Conservation (phyloP, 2,888 invertebrate species). For the Eristalis arbustorum region DNA sequence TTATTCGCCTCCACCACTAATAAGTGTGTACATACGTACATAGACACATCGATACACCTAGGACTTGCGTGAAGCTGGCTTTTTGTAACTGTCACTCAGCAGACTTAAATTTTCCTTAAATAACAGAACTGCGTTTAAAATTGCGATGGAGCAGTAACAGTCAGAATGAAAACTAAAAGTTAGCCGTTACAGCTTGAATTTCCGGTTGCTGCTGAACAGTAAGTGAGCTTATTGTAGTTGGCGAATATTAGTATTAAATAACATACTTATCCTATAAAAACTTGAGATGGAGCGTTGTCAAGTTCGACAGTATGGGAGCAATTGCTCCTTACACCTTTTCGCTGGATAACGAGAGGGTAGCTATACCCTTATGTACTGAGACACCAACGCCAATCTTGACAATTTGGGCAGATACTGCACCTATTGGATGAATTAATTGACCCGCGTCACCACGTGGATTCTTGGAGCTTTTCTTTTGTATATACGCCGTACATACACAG, state of each 20-base stretch:
- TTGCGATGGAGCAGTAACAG: not conserved
- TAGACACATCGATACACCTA: not conserved
- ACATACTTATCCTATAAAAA: no score
- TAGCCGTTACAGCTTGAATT: slow-evolving; percentile 49
- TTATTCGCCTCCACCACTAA: slow-evolving; percentile 32
- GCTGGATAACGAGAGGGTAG: slow-evolving; percentile 8
- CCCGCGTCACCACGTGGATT: slow-evolving; percentile 61
- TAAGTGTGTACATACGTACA: not conserved
- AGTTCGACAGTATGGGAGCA: not conserved
- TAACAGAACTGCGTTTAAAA: not conserved
- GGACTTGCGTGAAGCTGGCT: slow-evolving; percentile 65
- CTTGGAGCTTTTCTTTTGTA: slow-evolving; percentile 40
- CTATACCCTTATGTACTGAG: slow-evolving; percentile 30
- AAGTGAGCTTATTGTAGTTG: not conserved
- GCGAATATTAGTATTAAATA: no score
- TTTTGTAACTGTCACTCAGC: not conserved
- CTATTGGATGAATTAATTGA: slow-evolving; percentile 37
- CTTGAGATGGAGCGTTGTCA: not conserved
- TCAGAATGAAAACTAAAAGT: slow-evolving; percentile 1
- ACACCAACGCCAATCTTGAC: not conserved
- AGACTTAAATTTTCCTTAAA: not conserved
- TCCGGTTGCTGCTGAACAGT: slow-evolving; percentile 12
- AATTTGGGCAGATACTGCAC: slow-evolving; percentile 16
- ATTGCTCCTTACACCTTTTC: not conserved
- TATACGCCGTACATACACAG: slow-evolving; percentile 20